Base-by-base conservation (phyloP, 2,888 invertebrate genomes). In the Plagiodera versicolora region DNA sequence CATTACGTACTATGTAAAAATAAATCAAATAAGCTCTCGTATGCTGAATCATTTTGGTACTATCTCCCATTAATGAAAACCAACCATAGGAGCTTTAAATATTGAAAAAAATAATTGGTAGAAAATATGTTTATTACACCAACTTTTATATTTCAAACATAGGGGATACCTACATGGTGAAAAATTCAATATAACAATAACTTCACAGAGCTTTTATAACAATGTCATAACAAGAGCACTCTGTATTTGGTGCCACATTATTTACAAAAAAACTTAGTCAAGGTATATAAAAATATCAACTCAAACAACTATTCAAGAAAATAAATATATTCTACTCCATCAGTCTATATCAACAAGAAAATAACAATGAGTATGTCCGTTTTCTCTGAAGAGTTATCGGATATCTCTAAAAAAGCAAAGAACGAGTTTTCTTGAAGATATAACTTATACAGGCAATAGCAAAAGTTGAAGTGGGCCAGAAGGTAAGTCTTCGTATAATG, bases 41-140 rank as follows among this genome's bases (percentile, higher is more conserved):
- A n/a, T n/a, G n/a, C n/a, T n/a, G n/a, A n/a, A n/a, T n/a, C n/a
- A n/a, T n/a, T n/a, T n/a, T n/a, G n/a, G n/a, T n/a, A n/a, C n/a
- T n/a, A n/a, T n/a, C n/a, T n/a, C n/a, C n/a, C n/a, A n/a, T n/a
- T n/a, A n/a, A n/a, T n/a, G n/a, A n/a, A n/a, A n/a, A n/a, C n/a
- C n/a, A n/a, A n/a, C n/a, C n/a, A n/a, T n/a, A n/a, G n/a, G n/a
- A n/a, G n/a, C n/a, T n/a, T n/a, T n/a, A n/a, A n/a, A n/a, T n/a
- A n/a, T n/a, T n/a, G n/a, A n/a, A n/a, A n/a, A n/a, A 14, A 14
- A 10, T 14, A 19, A 32, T 48, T 56, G 53, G 52, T 66, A 68
- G 64, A 68, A 68, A 68, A 68, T 65, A 64, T 64, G 61, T 66
- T 67, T 67, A 63, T 65, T 68, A 68, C 68, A 68, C 60, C 65